Base-by-base conservation (phyloP, 2,797 vertebrate species). In the Kryptolebias ocellatus region DNA sequence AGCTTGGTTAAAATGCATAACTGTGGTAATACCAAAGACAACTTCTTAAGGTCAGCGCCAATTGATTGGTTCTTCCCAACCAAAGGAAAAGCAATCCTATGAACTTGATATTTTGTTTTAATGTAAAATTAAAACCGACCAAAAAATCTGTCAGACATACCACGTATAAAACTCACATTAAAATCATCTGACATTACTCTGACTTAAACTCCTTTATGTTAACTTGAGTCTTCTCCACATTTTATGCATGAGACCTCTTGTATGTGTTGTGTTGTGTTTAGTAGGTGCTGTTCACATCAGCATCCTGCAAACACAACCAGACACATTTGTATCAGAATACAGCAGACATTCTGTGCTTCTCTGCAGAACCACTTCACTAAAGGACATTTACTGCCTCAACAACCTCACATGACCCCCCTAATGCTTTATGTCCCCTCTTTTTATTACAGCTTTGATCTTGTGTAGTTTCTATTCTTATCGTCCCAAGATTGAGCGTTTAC, bases 161-260 rank as follows among this genome's bases (percentile, higher is more conserved):
- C 20, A 64, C 60, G 62, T 67, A 3, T 49, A 52, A 18, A 44
- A 17, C 20, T 9, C 1, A 2, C 78, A 77, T 78, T 59, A 65
- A 61, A 80, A 77, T 72, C 69, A 65, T 42, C 47, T 72, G 76
- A 78, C 72, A 76, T 79, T 64, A 64, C 73, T 70, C 18, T 72
- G 42, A 79, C 53, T 4, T 34, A 37, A 76, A 63, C 60, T 47
- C 68, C 64, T 87, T 84, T 60, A 76, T 64, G 70, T 72, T 83
- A 74, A 76, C 84, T 89, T 88, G 73, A 83, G 74, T 67, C 60
- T 8, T 39, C 65, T 80, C 71, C 70, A 73, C 75, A 72, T 70
- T 68, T 76, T 73, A 78, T 78, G 70, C 73, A 83, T 83, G 77
- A 79, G 83, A 67, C 74, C 80, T 87, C 79, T 24, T 24, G 20